Conservation (phyloP, 2,888 invertebrate species). For the Lasioglossum malachurum region DNA sequence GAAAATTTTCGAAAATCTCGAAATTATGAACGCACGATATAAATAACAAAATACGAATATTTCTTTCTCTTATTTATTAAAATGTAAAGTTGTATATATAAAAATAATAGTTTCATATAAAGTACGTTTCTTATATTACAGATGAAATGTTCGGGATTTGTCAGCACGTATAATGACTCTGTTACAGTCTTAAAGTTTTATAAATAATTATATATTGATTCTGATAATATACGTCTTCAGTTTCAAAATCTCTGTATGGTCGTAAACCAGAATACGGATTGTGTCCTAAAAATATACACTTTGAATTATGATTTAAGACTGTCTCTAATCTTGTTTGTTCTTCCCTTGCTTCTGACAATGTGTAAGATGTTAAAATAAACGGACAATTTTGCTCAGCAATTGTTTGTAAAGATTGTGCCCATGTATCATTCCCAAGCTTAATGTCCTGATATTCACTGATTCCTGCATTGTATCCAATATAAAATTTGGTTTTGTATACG, state of each 20-base stretch:
- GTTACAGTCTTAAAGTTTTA: slow-evolving; percentile 31
- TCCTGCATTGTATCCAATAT: slow-evolving; percentile 79
- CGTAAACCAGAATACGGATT: slow-evolving; percentile 78
- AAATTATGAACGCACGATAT: background rate
- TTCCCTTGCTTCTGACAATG: slow-evolving; percentile 68
- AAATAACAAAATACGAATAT: background rate
- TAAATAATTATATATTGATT: slow-evolving; percentile 79
- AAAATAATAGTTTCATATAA: background rate
- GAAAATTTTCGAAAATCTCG: too few species aligned
- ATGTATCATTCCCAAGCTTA: slow-evolving; percentile 73
- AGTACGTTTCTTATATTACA: background rate
- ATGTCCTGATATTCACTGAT: slow-evolving; percentile 75
- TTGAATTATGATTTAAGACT: slow-evolving; percentile 56
- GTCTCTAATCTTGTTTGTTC: slow-evolving; percentile 74
- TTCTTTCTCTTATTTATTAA: background rate
- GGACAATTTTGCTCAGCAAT: slow-evolving; percentile 74
- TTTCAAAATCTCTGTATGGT: slow-evolving; percentile 78
- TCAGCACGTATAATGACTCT: background rate
- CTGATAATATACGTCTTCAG: slow-evolving; percentile 76
- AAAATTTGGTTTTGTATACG: slow-evolving; percentile 73
- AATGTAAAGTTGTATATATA: background rate
- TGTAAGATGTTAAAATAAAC: slow-evolving; percentile 77
- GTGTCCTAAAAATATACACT: slow-evolving; percentile 60
- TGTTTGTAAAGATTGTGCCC: slow-evolving; percentile 70
- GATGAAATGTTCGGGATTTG: background rate